Percentiles rank a stretch among this genome's conserved stretches.
phyloP scores from a whole-genome alignment of 2,888 invertebrate species.

The Lithodes maja region DNA sequence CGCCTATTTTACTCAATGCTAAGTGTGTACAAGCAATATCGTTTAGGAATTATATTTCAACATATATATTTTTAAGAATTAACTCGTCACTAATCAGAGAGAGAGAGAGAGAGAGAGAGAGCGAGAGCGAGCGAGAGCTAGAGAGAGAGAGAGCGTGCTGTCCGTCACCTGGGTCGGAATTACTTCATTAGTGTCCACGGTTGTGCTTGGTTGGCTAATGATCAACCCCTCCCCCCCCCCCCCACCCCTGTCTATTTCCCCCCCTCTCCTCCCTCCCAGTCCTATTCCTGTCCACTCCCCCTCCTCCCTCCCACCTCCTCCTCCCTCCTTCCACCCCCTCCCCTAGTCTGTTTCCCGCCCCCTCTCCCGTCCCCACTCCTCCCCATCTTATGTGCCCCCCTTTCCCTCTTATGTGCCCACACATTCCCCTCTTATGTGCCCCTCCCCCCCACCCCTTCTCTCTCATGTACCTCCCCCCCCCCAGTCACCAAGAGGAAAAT shows the following conservation, averaged over 20 bases:
- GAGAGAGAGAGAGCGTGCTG: neutral
- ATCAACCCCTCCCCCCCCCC: neutral
- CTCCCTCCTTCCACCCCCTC: neutral
- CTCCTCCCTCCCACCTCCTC: neutral
- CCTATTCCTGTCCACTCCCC: neutral
- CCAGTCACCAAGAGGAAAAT: neutral
- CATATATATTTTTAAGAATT: too few species aligned
- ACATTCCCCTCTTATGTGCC: neutral
- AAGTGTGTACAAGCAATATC: too few species aligned
- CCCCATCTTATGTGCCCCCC: neutral
- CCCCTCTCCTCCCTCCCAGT: neutral
- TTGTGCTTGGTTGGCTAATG: slow-evolving; percentile 17
- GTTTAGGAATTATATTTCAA: too few species aligned
- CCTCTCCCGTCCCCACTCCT: neutral
- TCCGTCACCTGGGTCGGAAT: neutral
- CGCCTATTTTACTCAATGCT: too few species aligned
- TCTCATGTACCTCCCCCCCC: neutral
- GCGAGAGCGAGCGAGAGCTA: neutral
- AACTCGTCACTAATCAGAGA: neutral
- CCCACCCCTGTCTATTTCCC: neutral
- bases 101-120: neutral
- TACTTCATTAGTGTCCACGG: neutral
- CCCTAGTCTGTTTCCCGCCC: neutral
- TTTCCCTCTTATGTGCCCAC: neutral
- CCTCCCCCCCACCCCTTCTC: neutral